phyloP scores from a whole-genome alignment of 2,797 vertebrate species.

The Oophaga sylvatica region DNA sequence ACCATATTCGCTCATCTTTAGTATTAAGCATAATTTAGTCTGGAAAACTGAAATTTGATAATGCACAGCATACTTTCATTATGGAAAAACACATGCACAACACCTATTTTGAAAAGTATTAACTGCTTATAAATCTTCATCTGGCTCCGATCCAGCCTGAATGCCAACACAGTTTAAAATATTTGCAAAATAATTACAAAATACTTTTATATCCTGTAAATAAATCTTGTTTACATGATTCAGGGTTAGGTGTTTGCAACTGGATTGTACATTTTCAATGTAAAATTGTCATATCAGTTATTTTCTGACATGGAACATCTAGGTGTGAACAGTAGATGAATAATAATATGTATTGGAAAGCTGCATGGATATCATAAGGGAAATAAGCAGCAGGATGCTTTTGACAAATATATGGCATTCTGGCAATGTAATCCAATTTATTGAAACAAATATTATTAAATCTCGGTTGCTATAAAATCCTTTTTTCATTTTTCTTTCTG shows the following conservation, averaged over 20 bases:
- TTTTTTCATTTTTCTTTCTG: background rate
- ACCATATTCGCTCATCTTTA: too few species aligned
- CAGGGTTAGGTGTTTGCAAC: background rate
- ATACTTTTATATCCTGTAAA: background rate
- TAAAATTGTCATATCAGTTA: background rate
- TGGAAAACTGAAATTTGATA: background rate
- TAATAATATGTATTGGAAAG: background rate
- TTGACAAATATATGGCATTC: conserved; percentile 14
- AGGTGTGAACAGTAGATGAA: background rate
- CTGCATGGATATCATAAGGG: conserved; percentile 1
- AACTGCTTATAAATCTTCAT: background rate
- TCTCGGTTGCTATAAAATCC: background rate
- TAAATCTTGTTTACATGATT: background rate
- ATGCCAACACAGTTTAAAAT: background rate
- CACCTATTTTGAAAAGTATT: background rate
- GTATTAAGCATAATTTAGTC: background rate
- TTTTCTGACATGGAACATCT: background rate
- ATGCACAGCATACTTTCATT: background rate
- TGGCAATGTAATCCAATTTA: conserved; percentile 29
- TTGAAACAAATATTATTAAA: conserved; percentile 5
- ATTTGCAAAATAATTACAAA: conserved; percentile 2
- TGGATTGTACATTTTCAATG: background rate
- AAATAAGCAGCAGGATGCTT: conserved; percentile 26
- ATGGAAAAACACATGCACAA: background rate
- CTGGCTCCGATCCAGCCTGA: background rate